Conservation (phyloP, 2,113 vertebrate species). For the Drymodes brunneopygia region DNA sequence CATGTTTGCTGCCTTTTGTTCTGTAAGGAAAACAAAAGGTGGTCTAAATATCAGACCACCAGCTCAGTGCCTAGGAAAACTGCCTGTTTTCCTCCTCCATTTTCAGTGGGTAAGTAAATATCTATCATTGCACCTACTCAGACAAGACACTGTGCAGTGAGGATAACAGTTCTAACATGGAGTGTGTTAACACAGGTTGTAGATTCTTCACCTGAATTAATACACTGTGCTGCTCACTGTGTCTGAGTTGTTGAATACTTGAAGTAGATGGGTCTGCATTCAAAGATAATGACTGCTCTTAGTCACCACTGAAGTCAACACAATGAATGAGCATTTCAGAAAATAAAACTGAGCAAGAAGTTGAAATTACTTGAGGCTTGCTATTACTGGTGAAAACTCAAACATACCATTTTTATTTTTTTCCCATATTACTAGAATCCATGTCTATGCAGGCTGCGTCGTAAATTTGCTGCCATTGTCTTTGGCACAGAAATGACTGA, state of each 20-base stretch:
- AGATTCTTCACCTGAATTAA: neutral
- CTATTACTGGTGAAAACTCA: neutral
- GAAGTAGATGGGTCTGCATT: neutral
- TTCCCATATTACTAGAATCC: neutral
- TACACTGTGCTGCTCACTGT: neutral
- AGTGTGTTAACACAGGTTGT: neutral
- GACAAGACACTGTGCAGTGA: neutral
- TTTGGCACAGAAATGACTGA: neutral
- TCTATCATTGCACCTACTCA: neutral
- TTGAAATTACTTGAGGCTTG: neutral
- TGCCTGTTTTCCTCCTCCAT: neutral
- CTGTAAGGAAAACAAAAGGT: neutral
- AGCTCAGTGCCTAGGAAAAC: neutral
- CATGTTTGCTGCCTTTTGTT: neutral
- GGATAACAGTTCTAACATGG: neutral
- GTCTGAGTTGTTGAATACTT: neutral
- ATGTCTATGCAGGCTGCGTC: neutral
- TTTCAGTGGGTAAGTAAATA: neutral
- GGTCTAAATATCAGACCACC: neutral
- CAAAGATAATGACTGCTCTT: neutral
- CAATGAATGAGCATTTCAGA: neutral
- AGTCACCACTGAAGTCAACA: neutral
- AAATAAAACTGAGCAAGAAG: neutral
- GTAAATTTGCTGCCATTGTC: neutral
- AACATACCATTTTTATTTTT: neutral